A percentile compares a stretch with the other conserved stretches of the same genome.
These are phyloP conservation scores for Cylindroiulus punctatus DNA, from an alignment of 2,888 invertebrate species.

Conservation along the genomic window DNA sequence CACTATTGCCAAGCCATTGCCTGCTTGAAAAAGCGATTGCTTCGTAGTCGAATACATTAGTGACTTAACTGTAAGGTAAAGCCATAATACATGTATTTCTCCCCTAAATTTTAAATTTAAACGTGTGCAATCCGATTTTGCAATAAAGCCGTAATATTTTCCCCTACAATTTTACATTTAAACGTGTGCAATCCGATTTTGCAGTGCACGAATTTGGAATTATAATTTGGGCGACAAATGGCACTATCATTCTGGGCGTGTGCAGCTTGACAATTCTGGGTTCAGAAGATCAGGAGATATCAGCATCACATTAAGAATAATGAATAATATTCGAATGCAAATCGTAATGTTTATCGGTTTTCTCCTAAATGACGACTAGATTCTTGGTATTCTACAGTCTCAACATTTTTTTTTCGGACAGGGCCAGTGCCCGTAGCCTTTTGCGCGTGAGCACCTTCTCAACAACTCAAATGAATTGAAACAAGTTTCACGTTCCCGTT, in stretches of 20 bases:
- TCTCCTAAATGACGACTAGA: slow-evolving; percentile 49
- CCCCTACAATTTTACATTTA: not conserved
- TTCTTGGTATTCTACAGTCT: slow-evolving; percentile 48
- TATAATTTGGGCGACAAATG: not conserved
- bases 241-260: not conserved
- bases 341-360: not conserved
- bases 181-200: not conserved
- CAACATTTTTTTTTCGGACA: slow-evolving; percentile 42
- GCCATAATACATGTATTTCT: no score
- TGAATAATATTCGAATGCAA: slow-evolving; percentile 39
- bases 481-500: not conserved
- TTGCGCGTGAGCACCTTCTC: slow-evolving; percentile 27
- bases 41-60: not conserved
- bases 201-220: not conserved
- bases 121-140: no score
- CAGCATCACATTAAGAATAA: slow-evolving; percentile 23
- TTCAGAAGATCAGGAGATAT: slow-evolving; percentile 19
- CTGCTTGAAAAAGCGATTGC: not conserved
- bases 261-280: slow-evolving; percentile 39
- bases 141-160: no score
- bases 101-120: no score
- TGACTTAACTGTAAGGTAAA: not conserved
- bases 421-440: not conserved
- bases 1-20: slow-evolving; percentile 42
- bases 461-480: slow-evolving; percentile 17